phyloP scores from a whole-genome alignment of 2,888 invertebrate species.

The Tinea trinotella region DNA sequence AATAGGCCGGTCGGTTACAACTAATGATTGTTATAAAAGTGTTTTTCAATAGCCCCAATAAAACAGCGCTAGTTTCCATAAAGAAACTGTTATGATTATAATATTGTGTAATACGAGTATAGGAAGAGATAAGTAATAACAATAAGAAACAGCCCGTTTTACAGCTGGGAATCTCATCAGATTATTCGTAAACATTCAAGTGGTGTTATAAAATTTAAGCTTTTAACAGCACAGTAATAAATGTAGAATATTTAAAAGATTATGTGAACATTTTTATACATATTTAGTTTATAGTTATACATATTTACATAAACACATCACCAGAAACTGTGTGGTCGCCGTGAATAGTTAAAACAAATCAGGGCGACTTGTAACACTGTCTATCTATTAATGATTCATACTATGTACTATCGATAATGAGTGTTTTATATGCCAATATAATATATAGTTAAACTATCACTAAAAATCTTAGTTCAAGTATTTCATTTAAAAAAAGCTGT shows the following conservation, averaged over 20 bases:
- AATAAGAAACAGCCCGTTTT: slow-evolving; percentile 8
- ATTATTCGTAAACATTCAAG: background rate
- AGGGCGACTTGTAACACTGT: too few relatives aligned
- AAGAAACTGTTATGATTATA: background rate
- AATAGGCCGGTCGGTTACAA: background rate
- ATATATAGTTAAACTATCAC: too few relatives aligned
- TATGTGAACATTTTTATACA: background rate
- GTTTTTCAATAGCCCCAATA: background rate
- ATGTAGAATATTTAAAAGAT: slow-evolving; percentile 4
- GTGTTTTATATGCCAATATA: too few relatives aligned
- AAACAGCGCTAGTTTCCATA: background rate
- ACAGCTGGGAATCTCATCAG: slow-evolving; percentile 2
- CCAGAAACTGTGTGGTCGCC: too few relatives aligned
- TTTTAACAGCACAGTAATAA: slow-evolving; percentile 2
- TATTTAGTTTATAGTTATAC: background rate
- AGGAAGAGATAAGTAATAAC: slow-evolving; percentile 1
- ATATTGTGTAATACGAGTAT: background rate
- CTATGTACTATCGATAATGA: too few relatives aligned
- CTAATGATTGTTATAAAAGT: slow-evolving; percentile 6
- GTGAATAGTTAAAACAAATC: too few relatives aligned
- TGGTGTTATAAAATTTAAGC: background rate
- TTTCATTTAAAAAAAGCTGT: background rate
- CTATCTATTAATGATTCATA: too few relatives aligned
- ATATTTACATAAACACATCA: background rate
- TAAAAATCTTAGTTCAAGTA: too few relatives aligned